Evolutionary conservation across 2,797 vertebrate genomes (phyloP).

Genomic region (Hozukius guyotensis): DNA sequence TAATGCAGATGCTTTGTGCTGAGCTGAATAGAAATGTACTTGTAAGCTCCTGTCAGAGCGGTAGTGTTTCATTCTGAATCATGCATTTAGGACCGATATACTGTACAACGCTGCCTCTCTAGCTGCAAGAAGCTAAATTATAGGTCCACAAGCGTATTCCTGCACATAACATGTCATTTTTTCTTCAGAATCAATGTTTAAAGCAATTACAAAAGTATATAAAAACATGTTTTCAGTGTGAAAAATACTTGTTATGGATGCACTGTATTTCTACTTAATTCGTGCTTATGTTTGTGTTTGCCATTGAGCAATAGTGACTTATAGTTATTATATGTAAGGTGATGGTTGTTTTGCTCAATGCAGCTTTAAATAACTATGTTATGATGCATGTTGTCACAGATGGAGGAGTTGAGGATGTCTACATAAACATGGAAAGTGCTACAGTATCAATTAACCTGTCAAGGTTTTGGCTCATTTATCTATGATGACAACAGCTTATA

Average conservation of each 20-base stretch:
- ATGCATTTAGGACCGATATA: not conserved
- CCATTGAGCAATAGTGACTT: not conserved
- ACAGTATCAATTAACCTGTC: not conserved
- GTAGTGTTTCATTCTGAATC: slow-evolving; percentile 2
- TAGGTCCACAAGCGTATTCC: not conserved
- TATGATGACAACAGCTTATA: not conserved
- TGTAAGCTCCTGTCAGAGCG: not conserved
- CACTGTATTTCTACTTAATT: not conserved
- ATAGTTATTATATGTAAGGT: not conserved
- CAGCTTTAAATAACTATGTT: not conserved
- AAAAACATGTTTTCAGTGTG: not conserved
- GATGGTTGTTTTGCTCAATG: not conserved
- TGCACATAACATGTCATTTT: not conserved
- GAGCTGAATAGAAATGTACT: slow-evolving; percentile 16
- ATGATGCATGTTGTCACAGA: not conserved
- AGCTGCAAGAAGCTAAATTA: not conserved
- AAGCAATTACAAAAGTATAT: not conserved
- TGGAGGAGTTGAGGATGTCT: not conserved
- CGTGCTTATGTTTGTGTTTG: not conserved
- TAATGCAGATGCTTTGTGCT: slow-evolving; percentile 9
- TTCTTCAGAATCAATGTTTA: not conserved
- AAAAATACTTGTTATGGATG: too few relatives aligned
- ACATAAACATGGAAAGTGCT: not conserved
- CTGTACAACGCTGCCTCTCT: not conserved
- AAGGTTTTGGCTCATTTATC: not conserved